phyloP scores from a whole-genome alignment of 2,888 invertebrate species.

The Rhogogaster chlorosoma region DNA sequence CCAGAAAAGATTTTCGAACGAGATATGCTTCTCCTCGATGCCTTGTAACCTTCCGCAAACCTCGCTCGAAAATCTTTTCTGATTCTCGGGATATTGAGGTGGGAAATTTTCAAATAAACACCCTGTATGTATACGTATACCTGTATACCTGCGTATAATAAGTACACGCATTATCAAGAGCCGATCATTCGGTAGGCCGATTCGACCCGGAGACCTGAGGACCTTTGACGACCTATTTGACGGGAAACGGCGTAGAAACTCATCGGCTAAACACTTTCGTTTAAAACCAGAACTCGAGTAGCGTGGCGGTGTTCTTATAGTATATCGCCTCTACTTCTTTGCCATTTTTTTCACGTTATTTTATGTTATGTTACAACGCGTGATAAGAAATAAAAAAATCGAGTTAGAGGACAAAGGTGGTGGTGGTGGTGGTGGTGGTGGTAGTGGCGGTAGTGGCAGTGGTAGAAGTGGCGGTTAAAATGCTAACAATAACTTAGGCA shows the following conservation, averaged over 20 bases:
- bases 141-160: background rate
- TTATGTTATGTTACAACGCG: background rate
- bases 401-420: background rate
- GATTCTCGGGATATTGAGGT: no score
- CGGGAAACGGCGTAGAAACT: conserved; percentile 38
- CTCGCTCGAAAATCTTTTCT: no score
- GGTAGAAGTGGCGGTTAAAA: background rate
- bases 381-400: background rate
- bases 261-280: conserved; percentile 24
- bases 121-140: background rate
- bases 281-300: conserved; percentile 3
- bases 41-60: no score
- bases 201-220: conserved; percentile 35
- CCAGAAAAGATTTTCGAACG: no score
- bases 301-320: conserved; percentile 13
- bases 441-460: background rate
- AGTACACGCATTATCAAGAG: background rate
- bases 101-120: background rate
- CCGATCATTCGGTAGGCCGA: conserved; percentile 12
- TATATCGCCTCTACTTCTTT: background rate
- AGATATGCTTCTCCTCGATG: no score
- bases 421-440: conserved; percentile 1
- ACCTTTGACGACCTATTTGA: conserved; percentile 22
- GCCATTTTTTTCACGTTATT: background rate
- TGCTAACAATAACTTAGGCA: background rate